phyloP scores from a whole-genome alignment of 1,140 invertebrate genomes.

The Calephelis nemesis region DNA sequence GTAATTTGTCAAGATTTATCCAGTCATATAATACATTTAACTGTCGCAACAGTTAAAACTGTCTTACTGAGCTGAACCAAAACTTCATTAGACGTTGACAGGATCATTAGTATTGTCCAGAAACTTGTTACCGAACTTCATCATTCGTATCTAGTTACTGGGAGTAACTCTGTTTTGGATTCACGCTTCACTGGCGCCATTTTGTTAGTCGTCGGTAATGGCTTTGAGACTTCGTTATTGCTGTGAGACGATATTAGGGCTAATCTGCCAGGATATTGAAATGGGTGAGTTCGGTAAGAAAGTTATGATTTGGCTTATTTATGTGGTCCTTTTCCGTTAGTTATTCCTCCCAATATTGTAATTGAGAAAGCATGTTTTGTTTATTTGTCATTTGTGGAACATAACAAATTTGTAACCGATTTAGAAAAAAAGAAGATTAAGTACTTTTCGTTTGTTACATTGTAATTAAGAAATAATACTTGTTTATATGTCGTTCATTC shows the following conservation, averaged over 20 bases:
- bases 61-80: neutral
- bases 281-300: neutral
- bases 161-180: conserved; percentile 15
- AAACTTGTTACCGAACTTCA: conserved; percentile 11
- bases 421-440: too few relatives aligned
- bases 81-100: conserved; percentile 13
- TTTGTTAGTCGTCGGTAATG: conserved; percentile 17
- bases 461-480: too few relatives aligned
- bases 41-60: neutral
- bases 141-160: conserved; percentile 8
- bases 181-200: conserved; percentile 11
- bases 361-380: too few relatives aligned
- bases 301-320: neutral
- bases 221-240: conserved; percentile 11
- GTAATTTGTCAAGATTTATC: too few relatives aligned
- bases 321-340: neutral
- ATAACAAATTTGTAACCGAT: too few relatives aligned
- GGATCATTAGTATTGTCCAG: conserved; percentile 12
- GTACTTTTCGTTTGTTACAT: too few relatives aligned
- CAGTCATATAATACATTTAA: too few relatives aligned
- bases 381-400: too few relatives aligned
- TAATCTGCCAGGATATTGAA: conserved; percentile 8
- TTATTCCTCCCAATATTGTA: too few relatives aligned
- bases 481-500: too few relatives aligned
- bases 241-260: conserved; percentile 3